These are phyloP conservation scores for Clarias macrocephalus DNA, from an alignment of 2,113 vertebrate species.

Conservation along the genomic window DNA sequence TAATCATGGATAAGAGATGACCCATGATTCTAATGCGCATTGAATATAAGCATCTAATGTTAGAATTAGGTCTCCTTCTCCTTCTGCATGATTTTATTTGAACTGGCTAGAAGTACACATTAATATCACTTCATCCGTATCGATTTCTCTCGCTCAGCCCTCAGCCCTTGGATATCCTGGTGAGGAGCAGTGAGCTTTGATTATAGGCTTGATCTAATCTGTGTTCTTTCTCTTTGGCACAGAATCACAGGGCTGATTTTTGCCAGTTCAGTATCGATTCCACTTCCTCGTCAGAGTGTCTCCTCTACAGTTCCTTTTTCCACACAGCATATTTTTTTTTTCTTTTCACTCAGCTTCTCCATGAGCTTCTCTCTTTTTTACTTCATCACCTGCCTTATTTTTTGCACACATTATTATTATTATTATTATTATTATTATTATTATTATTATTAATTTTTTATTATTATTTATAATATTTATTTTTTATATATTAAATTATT, in stretches of 20 bases:
- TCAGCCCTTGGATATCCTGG: slow-evolving; percentile 57
- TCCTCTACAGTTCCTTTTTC: slow-evolving; percentile 33
- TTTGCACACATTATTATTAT: no score
- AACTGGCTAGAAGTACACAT: slow-evolving; percentile 66
- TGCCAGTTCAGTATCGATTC: slow-evolving; percentile 64
- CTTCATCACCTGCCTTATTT: not conserved
- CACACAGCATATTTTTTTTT: not conserved
- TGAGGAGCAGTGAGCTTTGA: slow-evolving; percentile 59
- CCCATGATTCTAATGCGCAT: slow-evolving; percentile 59
- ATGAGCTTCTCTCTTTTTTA: not conserved
- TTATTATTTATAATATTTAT: no score
- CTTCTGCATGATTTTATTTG: slow-evolving; percentile 69
- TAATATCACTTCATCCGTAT: slow-evolving; percentile 73
- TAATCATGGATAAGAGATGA: slow-evolving; percentile 39
- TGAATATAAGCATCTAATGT: slow-evolving; percentile 67
- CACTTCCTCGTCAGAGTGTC: slow-evolving; percentile 59
- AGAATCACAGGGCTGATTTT: slow-evolving; percentile 70
- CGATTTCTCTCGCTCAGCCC: slow-evolving; percentile 64
- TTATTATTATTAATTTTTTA: no score
- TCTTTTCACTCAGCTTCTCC: not conserved
- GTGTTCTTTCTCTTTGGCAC: slow-evolving; percentile 67
- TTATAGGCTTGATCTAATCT: slow-evolving; percentile 73
- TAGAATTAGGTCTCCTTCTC: slow-evolving; percentile 61
- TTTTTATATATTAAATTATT: no score
- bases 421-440: no score